These are phyloP conservation scores for Trichonephila clavipes DNA, from an alignment of 1,140 invertebrate species.

Conservation along the genomic window DNA sequence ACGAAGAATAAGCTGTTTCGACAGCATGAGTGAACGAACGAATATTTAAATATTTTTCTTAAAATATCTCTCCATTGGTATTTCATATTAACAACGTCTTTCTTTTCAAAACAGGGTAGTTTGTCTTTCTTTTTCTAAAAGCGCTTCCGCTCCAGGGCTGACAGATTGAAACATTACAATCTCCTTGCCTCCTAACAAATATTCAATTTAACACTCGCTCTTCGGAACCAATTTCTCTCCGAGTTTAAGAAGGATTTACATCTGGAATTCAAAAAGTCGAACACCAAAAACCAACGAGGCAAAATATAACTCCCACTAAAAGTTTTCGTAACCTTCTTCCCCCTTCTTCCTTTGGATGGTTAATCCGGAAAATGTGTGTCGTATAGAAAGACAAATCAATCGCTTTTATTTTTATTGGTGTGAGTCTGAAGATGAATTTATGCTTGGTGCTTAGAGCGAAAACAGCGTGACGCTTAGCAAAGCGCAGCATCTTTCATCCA, in stretches of 20 bases:
- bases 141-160: neutral
- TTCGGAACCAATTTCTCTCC: too few relatives aligned
- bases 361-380: slow-evolving; percentile 28
- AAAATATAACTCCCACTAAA: slow-evolving; percentile 25
- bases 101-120: neutral
- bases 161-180: neutral
- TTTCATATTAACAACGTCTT: neutral
- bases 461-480: slow-evolving; percentile 54
- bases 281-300: neutral
- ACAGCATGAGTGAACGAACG: neutral
- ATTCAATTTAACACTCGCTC: slow-evolving; percentile 25
- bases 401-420: slow-evolving; percentile 61
- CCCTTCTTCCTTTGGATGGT: neutral
- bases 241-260: neutral
- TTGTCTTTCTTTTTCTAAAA: too few relatives aligned
- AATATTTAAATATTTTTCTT: neutral
- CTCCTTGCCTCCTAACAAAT: neutral
- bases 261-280: neutral
- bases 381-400: slow-evolving; percentile 42
- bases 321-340: neutral
- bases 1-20: neutral
- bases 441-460: slow-evolving; percentile 23
- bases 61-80: neutral
- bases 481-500: slow-evolving; percentile 6
- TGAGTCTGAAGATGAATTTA: slow-evolving; percentile 30